Evolutionary conservation across 2,797 vertebrate genomes (phyloP), one percentile per base, ranked within the genome.

Genomic region (Gobio occitaniae): DNA sequence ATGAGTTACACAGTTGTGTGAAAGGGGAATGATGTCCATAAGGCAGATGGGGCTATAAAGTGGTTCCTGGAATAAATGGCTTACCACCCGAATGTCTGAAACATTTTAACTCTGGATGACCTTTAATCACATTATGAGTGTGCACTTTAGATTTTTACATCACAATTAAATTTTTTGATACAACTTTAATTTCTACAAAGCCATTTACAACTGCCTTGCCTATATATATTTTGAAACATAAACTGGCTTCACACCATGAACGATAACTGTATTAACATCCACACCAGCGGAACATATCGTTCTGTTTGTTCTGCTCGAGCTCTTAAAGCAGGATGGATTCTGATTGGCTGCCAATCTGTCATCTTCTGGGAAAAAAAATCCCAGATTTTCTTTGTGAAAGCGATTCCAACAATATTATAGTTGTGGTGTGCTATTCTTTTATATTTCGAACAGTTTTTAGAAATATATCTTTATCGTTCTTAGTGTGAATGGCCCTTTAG

Each of bases 1-100:
- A 92, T 93, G 88, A 93, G 79, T 90, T 88, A 87, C 88, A 90
- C 90, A 90, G 65, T n/a, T n/a, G 72, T 86, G 90, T 81, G 82
- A 87, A 74, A 82, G 61, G 63, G 52, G 77, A 74, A 32, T 54
- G 47, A 69, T 84, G 72, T 81, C 54, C 82, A 79, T 54, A 54
- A 59, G 74, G n/a, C 48, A 68, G 80, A 74, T 81, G 47, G 71
- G 61, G 63, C 47, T n/a, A 68, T 69, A 79, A 80, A 87, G 32
- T 44, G 65, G 8, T 71, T 82, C 16, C 68, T 81, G 13, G 36
- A 25, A 80, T 71, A 86, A 86, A 81, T 71, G 70, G 56, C 54
- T 70, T 86, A 66, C 61, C 80, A 84, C 65, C 66, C 5, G 68
- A 63, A 54, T 80, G 85, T 76, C 75, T 84, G 50, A 82, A 17